Evolutionary conservation across 1,140 invertebrate species (phyloP).

Genomic region (Lasioglossum albipes): DNA sequence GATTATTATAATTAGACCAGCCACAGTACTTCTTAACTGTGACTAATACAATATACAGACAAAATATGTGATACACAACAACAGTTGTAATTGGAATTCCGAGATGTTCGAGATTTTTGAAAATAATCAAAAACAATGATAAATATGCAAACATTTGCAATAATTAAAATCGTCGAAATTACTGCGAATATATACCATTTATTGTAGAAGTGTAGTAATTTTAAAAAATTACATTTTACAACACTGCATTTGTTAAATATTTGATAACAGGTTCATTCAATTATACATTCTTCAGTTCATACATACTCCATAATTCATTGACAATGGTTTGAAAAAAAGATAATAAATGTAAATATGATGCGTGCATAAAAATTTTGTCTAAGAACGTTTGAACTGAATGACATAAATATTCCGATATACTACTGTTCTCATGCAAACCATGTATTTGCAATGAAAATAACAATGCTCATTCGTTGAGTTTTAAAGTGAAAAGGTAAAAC

Average conservation of each 20-base stretch:
- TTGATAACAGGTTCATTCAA: neutral
- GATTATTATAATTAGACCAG: constrained; percentile 62
- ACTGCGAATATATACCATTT: neutral
- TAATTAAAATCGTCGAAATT: neutral
- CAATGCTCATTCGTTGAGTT: neutral
- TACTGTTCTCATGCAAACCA: constrained; percentile 8
- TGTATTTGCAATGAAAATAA: neutral
- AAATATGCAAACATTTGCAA: neutral
- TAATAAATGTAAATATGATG: neutral
- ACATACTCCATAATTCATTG: neutral
- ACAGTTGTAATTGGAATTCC: neutral
- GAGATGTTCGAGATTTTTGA: neutral
- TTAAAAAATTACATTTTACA: neutral
- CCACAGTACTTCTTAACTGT: constrained; percentile 16
- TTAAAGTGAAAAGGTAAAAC: neutral
- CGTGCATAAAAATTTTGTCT: neutral
- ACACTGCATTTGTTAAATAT: neutral
- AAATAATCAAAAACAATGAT: neutral
- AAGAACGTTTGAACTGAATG: neutral
- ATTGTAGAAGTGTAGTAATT: neutral
- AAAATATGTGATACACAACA: neutral
- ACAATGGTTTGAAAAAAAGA: neutral
- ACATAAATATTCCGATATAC: neutral
- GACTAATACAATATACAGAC: constrained; percentile 14
- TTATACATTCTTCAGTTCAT: neutral